Base-by-base conservation (phyloP, 1,140 invertebrate species). In the Drosophila dunni region DNA sequence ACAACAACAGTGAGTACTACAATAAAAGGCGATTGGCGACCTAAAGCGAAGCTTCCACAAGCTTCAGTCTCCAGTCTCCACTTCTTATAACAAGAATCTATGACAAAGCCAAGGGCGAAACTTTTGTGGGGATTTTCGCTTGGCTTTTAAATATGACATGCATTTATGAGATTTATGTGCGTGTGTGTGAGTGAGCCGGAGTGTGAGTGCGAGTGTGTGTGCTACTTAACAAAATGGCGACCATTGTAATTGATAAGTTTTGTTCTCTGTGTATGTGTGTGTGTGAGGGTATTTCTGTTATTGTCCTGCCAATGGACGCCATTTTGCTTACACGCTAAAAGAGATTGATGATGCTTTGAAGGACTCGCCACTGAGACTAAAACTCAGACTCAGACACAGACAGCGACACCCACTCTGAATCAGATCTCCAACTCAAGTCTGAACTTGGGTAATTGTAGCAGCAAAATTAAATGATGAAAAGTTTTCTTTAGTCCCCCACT, bases 261-360 rank as follows among this genome's bases (percentile, higher is more conserved):
- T 76, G 54, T 34, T 29, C 17, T 20, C 17, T 20, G 17, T 20
- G 17, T 1, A 20, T 20, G 17, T 20, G 17, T 20, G 17, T 83
- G 48, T 64, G 11, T 66, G 71, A 75, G 58, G n/a, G n/a, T n/a
- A n/a, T 75, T 64, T 50, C 66, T 45, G 50, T 85, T 84, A 81
- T 86, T 86, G 83, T 77, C 70, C 74, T 75, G 75, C 48, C 74
- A 69, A 72, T 74, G 67, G 54, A 9, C 69, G 50, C 74, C 68
- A 65, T 72, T 65, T 73, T 73, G 74, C 74, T 73, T 71, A 73
- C 57, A 58, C 66, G 64, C 84, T 81, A 84, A 79, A 77, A 71
- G 78, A 89, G 88, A 91, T 90, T 90, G 88, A 90, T 90, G 88
- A 84, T 91, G 71, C 65, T 69, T 81, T 76, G 88, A 86, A 82